Base-by-base conservation (phyloP, 2,113 vertebrate species). In the Calyptomena viridis region DNA sequence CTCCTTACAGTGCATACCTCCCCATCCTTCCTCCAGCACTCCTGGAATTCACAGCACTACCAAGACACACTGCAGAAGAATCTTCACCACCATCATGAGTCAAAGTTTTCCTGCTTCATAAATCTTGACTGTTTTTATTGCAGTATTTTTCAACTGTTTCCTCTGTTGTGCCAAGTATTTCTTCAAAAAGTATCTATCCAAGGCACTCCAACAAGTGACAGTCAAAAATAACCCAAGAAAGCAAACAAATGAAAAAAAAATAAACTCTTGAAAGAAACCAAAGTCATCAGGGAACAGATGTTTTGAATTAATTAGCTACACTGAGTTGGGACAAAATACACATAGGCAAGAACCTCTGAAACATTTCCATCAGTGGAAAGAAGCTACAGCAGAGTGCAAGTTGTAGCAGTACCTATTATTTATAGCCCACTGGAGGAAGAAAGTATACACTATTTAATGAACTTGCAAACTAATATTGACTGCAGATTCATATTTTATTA, bases 391-490 rank as follows among this genome's bases (percentile, higher is more conserved):
- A 9, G 73, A 87, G 76, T 55, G 33, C 42, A 78, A 79, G 77
- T 62, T 87, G 64, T 53, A 78, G 78, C 73, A 68, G 44, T 85
- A 92, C 93, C 96, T 90, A 92, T 95, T 93, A 93, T 95, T 96
- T 95, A 97, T 79, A 90, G 82, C 74, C 63, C 91, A 92, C 82
- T 87, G 73, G 93, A 96, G 83, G 84, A 93, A 72, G 79, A 96
- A 96, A 87, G 88, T 83, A 79, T 71, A 92, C 69, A 74, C 83
- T 94, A 89, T 68, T 92, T 94, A 95, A 94, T 96, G 85, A 97
- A 90, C 91, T 88, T 39, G 31, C 83, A 96, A 97, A 94, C 84
- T 91, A 88, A 91, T 91, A 96, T 78, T 94, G 95, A 93, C 89
- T 76, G 81, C 79, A 95, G 67, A 90, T 93, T 96, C 76, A 59